Evolutionary conservation across 2,888 invertebrate species (phyloP), one percentile per base, ranked within the genome.

Genomic region (Nymphalis polychloros): DNA sequence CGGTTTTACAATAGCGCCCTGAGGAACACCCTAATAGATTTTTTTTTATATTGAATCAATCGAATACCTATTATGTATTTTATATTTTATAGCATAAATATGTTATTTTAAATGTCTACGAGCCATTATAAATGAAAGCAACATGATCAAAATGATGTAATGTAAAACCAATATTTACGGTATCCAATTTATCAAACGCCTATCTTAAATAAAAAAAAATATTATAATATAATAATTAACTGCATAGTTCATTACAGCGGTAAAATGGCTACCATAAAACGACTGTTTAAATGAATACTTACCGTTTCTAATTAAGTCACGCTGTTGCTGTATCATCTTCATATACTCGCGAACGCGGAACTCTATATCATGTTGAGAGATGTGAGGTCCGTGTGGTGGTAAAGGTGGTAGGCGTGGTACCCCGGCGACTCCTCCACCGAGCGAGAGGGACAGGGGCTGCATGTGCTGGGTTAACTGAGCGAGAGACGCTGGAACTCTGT

Each of bases 341-440:
- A 97, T 94, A 83, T 97, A 97, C 78, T 97, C 96, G 79, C 96
- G 93, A 93, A 97, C 95, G 35, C 96, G 94, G 70, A 95, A 95
- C 82, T 97, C 96, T 70, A 97, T 94, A 80, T 97, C 97, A 72
- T 95, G 94, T 75, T 94, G 95, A 8, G 94, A 92, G 67, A 95
- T 89, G 74, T 94, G 94, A 16, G 94, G 94, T 64, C 86, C 78
- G 88, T 93, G 89, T 83, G 87, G 74, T 82, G 93, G 85, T 83
- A 94, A 65, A 83, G 94, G 93, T 85, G 93, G 92, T 92, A 93
- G 79, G 78, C 94, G 94, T 53, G 95, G 95, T 0, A 94, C 92
- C 1, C 93, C 93, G 57, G 89, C 90, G 61, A 93, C 92, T 2
- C 93, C 91, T 13, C 85, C 86, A 55, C 85, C 93, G 48, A 95